These are phyloP conservation scores for Asarcornis scutulata DNA, from an alignment of 2,113 vertebrate genomes.

Conservation along the genomic window DNA sequence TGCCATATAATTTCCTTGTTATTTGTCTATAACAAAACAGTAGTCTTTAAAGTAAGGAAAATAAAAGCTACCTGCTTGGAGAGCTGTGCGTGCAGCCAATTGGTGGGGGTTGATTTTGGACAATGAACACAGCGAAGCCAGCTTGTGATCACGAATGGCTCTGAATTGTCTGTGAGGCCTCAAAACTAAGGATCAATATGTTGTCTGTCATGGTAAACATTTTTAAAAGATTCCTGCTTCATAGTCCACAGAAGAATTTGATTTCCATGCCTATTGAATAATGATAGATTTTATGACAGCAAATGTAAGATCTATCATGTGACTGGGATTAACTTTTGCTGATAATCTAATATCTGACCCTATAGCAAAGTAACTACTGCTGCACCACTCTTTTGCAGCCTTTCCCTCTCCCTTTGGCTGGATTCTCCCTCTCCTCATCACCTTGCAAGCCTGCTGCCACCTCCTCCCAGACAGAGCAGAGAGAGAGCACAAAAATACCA, in stretches of 20 bases:
- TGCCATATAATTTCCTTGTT: not conserved
- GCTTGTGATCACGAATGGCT: not conserved
- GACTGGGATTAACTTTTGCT: constrained; percentile 50
- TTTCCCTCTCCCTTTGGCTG: not conserved
- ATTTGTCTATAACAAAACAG: not conserved
- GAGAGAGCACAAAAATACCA: not conserved
- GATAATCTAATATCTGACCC: constrained; percentile 48
- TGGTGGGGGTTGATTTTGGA: not conserved
- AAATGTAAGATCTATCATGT: constrained; percentile 48
- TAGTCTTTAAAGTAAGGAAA: not conserved
- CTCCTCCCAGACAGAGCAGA: not conserved
- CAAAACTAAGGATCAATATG: constrained; percentile 36
- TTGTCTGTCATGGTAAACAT: constrained; percentile 49
- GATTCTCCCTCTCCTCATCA: not conserved
- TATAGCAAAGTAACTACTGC: not conserved
- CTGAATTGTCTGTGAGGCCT: not conserved
- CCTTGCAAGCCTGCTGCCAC: not conserved
- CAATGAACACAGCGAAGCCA: not conserved
- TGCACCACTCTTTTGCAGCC: not conserved
- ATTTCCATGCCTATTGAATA: constrained; percentile 67
- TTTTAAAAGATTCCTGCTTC: constrained; percentile 41
- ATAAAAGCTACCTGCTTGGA: not conserved
- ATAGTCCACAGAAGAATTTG: constrained; percentile 49
- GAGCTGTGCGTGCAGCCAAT: not conserved
- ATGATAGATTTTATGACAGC: constrained; percentile 71